Evolutionary conservation across 37 sponge, comb jelly and placozoan genomes (phyloP), one percentile per base, ranked within the genome.

Genomic region (Halisarca cf. caerulea): DNA sequence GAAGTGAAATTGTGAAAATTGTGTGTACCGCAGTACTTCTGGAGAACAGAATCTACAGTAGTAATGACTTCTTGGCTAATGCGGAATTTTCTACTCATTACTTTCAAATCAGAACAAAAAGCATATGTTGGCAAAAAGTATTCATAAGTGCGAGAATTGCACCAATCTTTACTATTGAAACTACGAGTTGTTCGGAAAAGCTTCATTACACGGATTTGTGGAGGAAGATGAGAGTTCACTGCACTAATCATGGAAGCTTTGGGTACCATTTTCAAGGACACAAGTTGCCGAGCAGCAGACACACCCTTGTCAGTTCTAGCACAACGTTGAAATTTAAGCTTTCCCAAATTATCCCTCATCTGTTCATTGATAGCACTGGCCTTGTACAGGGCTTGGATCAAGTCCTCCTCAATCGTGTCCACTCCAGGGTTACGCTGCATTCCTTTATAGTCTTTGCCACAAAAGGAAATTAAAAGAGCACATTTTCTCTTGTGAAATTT

Each of bases 1-100:
- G 96, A 92, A n/a, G 97, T 99, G 90, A 95, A 99, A 86, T 99
- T 99, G 87, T 95, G 97, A 54, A 91, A 99, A 82, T 94, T 96
- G 59, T 93, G 93, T 18, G 99, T 96, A 0, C 97, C 97, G 1
- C 70, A 84, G 59, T 89, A 99, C 38, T 53, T 43, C 14, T 59
- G 21, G 0, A 98, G 77, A 0, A 98, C 59, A 0, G n/a, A 30
- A 15, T 86, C 41, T 0, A 93, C 82, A 35, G 28, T 75, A 28
- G 40, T 80, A 20, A 93, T 58, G 6, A 55, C 60, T 15, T 80
- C 80, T 18, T 59, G 39, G 60, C 33, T 32, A 28, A 71, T 58
- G 0, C 71, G 37, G 70, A 28, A 84, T 58, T 58, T 0, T 0
- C 2, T 21, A 23, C 81, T 93, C 47, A 88, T 88, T 20, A 80